Conservation (phyloP, 1,140 invertebrate genomes). For the Muscidifurax raptorellus region DNA sequence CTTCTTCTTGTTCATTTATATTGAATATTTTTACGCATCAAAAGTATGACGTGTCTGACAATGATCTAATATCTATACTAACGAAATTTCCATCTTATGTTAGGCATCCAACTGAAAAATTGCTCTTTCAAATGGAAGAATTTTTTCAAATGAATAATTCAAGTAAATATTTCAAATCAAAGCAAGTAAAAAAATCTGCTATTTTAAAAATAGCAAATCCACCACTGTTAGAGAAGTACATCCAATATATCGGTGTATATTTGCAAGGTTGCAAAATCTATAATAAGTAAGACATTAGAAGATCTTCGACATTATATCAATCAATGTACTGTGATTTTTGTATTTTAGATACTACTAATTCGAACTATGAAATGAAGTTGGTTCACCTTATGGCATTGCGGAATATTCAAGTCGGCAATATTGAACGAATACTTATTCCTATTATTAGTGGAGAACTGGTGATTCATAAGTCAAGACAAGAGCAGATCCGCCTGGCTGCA, state of each 20-base stretch:
- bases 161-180: slow-evolving; percentile 45
- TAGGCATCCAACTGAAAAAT: slow-evolving; percentile 61
- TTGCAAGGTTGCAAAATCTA: slow-evolving; percentile 56
- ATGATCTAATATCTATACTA: slow-evolving; percentile 62
- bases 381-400: slow-evolving; percentile 65
- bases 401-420: slow-evolving; percentile 59
- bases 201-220: slow-evolving; percentile 58
- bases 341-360: slow-evolving; percentile 55
- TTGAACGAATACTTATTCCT: slow-evolving; percentile 58
- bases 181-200: slow-evolving; percentile 61
- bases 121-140: slow-evolving; percentile 68
- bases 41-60: slow-evolving; percentile 56
- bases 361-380: slow-evolving; percentile 60
- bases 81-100: slow-evolving; percentile 68
- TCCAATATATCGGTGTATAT: slow-evolving; percentile 59
- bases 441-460: slow-evolving; percentile 57
- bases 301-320: not conserved
- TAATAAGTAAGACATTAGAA: not conserved
- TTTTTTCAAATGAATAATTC: slow-evolving; percentile 66
- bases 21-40: slow-evolving; percentile 67
- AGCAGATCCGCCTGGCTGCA: slow-evolving; percentile 8
- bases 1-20: slow-evolving; percentile 65
- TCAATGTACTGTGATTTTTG: not conserved
- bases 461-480: not conserved
- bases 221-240: slow-evolving; percentile 49